Conservation (phyloP, 2,113 vertebrate species). For the Echinops telfairi region DNA sequence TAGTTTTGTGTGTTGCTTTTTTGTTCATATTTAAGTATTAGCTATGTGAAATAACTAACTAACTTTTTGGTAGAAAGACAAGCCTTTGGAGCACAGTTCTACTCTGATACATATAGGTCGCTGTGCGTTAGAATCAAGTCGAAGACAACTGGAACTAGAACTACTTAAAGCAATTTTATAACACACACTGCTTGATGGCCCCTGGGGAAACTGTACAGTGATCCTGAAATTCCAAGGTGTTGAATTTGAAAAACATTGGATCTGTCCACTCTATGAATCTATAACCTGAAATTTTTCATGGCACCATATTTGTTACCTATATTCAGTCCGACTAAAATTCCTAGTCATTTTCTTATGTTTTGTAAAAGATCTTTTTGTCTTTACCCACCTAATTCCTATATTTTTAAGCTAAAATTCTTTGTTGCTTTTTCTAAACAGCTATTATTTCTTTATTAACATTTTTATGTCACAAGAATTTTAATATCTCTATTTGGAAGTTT, state of each 20-base stretch:
- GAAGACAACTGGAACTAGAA: background rate
- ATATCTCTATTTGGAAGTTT: constrained; percentile 9
- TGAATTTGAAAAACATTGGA: background rate
- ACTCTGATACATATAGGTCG: background rate
- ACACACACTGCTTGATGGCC: background rate
- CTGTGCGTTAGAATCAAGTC: background rate
- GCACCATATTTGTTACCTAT: background rate
- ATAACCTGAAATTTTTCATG: background rate
- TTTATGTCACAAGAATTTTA: background rate
- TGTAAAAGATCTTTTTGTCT: background rate
- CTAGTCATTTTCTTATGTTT: background rate
- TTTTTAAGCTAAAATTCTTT: background rate
- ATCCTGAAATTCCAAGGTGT: background rate
- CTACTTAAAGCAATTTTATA: background rate
- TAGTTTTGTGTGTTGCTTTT: too few relatives aligned
- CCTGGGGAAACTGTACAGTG: background rate
- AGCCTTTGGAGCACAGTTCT: background rate
- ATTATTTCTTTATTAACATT: background rate
- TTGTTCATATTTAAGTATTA: too few relatives aligned
- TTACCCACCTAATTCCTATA: background rate
- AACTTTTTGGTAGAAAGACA: too few relatives aligned
- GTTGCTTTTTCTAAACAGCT: background rate
- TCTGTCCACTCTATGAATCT: background rate
- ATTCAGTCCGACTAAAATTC: background rate
- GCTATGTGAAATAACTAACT: too few relatives aligned